Conservation (phyloP, 1,140 invertebrate species). For the Pseudomyrmex sp. region DNA sequence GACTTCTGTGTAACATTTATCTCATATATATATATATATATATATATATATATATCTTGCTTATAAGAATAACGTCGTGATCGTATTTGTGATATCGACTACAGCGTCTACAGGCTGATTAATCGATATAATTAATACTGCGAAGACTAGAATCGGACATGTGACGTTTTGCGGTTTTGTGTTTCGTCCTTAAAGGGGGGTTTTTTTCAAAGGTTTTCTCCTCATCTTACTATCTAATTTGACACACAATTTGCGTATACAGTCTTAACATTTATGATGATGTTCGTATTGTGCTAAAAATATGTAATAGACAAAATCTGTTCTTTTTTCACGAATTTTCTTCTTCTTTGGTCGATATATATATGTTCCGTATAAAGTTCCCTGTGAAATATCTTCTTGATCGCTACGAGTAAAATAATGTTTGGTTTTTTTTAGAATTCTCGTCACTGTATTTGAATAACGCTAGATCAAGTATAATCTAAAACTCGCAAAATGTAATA, state of each 20-base stretch:
- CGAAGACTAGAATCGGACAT: slow-evolving; percentile 64
- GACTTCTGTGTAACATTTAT: slow-evolving; percentile 80
- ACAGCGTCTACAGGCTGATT: slow-evolving; percentile 60
- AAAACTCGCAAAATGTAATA: slow-evolving; percentile 30
- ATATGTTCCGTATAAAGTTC: slow-evolving; percentile 58
- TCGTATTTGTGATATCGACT: slow-evolving; percentile 65
- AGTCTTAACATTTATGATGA: slow-evolving; percentile 80
- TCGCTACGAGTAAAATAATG: slow-evolving; percentile 63
- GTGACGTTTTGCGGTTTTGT: slow-evolving; percentile 51
- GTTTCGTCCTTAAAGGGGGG: slow-evolving; percentile 50
- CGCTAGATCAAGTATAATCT: slow-evolving; percentile 46
- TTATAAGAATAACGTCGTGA: slow-evolving; percentile 75
- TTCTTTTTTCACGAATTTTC: slow-evolving; percentile 26
- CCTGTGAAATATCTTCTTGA: slow-evolving; percentile 62
- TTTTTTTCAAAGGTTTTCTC: too few species aligned
- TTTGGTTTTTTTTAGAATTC: slow-evolving; percentile 62
- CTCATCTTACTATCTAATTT: slow-evolving; percentile 75
- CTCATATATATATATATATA: slow-evolving; percentile 42
- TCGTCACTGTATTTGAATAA: slow-evolving; percentile 55
- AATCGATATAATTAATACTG: slow-evolving; percentile 67
- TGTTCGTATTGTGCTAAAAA: slow-evolving; percentile 78
- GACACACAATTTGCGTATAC: slow-evolving; percentile 81
- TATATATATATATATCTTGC: slow-evolving; percentile 42
- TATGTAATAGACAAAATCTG: slow-evolving; percentile 73
- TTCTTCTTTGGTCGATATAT: slow-evolving; percentile 60